These are phyloP conservation scores for Eriosoma lanigerum DNA, from an alignment of 1,140 invertebrate genomes.

Conservation along the genomic window DNA sequence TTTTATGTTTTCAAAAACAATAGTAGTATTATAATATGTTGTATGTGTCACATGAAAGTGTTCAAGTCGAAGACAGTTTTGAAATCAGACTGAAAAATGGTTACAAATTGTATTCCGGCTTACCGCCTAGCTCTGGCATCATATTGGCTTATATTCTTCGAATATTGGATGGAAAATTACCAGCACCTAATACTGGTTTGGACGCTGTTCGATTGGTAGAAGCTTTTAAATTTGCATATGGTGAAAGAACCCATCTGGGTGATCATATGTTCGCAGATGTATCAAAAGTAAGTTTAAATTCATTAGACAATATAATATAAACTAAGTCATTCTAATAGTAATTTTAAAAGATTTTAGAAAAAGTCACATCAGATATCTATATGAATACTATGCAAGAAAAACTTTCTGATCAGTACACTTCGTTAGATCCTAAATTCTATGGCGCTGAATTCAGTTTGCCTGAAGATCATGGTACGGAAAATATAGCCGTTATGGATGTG, in stretches of 20 bases:
- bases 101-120: neutral
- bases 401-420: slow-evolving; percentile 72
- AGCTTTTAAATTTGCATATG: slow-evolving; percentile 93
- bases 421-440: slow-evolving; percentile 70
- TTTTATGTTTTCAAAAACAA: too few relatives aligned
- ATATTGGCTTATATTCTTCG: slow-evolving; percentile 83
- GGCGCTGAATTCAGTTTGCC: slow-evolving; percentile 63
- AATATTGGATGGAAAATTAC: slow-evolving; percentile 69
- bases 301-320: too few relatives aligned
- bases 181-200: slow-evolving; percentile 59
- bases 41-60: too few relatives aligned
- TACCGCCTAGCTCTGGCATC: slow-evolving; percentile 80
- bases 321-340: too few relatives aligned
- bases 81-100: neutral
- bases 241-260: slow-evolving; percentile 78
- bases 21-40: too few relatives aligned
- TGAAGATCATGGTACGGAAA: slow-evolving; percentile 80
- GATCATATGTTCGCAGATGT: slow-evolving; percentile 67
- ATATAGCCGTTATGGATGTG: slow-evolving; percentile 77
- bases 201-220: slow-evolving; percentile 82
- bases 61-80: neutral
- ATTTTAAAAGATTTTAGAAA: slow-evolving; percentile 64
- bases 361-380: slow-evolving; percentile 69
- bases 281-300: slow-evolving; percentile 52
- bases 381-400: slow-evolving; percentile 64